Percentiles rank a stretch among this genome's conserved stretches.
Evolutionary conservation across 2,888 invertebrate species (phyloP).

Genomic region (Anticlea derivata): DNA sequence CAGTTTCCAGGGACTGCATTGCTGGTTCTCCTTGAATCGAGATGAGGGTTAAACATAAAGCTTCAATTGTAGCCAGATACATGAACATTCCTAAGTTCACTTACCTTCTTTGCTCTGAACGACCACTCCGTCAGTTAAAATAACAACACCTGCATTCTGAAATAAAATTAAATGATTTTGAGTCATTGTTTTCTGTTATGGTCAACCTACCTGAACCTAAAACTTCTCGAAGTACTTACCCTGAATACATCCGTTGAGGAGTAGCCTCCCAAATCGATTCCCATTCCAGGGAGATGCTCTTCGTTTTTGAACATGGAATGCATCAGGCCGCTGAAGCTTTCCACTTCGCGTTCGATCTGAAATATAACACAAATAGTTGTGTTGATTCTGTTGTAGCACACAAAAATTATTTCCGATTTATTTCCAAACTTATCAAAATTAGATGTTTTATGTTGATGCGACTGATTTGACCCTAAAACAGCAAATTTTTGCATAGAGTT

Average conservation of each 20-base stretch:
- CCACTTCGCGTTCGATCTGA: slow-evolving; percentile 76
- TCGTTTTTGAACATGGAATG: slow-evolving; percentile 73
- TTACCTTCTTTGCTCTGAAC: slow-evolving; percentile 84
- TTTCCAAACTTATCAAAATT: too few species aligned
- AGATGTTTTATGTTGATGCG: too few species aligned
- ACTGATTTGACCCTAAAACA: too few species aligned
- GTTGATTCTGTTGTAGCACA: too few species aligned
- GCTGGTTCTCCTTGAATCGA: slow-evolving; percentile 27
- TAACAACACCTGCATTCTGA: slow-evolving; percentile 90
- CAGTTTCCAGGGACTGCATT: slow-evolving; percentile 69
- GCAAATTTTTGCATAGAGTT: too few species aligned
- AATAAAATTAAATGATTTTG: slow-evolving; percentile 51
- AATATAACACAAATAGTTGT: too few species aligned
- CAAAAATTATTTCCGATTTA: too few species aligned
- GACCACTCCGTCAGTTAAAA: slow-evolving; percentile 89
- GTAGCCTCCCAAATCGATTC: slow-evolving; percentile 69
- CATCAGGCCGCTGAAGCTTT: slow-evolving; percentile 70
- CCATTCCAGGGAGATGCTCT: slow-evolving; percentile 65
- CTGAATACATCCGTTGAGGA: slow-evolving; percentile 68
- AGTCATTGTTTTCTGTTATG: too few species aligned
- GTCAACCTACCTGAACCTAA: not conserved
- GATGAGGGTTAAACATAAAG: not conserved
- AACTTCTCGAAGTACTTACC: slow-evolving; percentile 41
- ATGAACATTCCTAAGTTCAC: not conserved
- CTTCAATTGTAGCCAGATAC: not conserved